Conservation (phyloP, 2,888 invertebrate species). For the Campopleginae sp. region DNA sequence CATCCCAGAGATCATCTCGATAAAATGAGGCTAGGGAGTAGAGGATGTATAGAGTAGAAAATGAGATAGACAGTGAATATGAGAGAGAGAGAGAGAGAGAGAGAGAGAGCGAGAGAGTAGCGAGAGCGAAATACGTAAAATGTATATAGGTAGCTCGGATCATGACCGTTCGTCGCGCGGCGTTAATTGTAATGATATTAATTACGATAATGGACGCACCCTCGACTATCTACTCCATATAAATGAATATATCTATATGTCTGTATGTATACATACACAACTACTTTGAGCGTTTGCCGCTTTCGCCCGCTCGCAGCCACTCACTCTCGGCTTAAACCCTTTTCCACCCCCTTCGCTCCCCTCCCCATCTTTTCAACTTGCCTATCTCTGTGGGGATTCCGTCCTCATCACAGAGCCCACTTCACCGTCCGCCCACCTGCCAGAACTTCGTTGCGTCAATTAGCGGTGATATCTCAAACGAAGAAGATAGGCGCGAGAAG, state of each 20-base stretch:
- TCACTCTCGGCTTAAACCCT: conserved; percentile 42
- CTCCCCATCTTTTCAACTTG: conserved; percentile 19
- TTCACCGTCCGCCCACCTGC: conserved; percentile 45
- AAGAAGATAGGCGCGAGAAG: conserved; percentile 22
- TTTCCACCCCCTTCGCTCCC: not conserved
- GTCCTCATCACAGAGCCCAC: conserved; percentile 48
- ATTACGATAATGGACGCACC: conserved; percentile 81
- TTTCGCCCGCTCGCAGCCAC: conserved; percentile 48
- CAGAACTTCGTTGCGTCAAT: conserved; percentile 67
- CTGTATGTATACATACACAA: not conserved
- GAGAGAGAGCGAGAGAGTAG: conserved; percentile 15
- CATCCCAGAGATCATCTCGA: conserved; percentile 32
- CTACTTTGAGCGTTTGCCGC: conserved; percentile 24
- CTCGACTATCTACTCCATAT: conserved; percentile 36
- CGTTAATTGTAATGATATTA: conserved; percentile 83
- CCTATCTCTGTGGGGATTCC: conserved; percentile 35
- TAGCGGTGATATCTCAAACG: conserved; percentile 68
- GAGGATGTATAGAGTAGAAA: conserved; percentile 9
- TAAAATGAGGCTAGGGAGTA: conserved; percentile 39
- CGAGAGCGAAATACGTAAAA: conserved; percentile 40
- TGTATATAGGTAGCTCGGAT: conserved; percentile 47
- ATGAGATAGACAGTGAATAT: conserved; percentile 4
- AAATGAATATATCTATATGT: conserved; percentile 29
- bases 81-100: conserved; percentile 6
- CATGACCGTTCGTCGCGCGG: conserved; percentile 64